Evolutionary conservation across 2,113 vertebrate species (phyloP).

Genomic region (Vulpes vulpes): DNA sequence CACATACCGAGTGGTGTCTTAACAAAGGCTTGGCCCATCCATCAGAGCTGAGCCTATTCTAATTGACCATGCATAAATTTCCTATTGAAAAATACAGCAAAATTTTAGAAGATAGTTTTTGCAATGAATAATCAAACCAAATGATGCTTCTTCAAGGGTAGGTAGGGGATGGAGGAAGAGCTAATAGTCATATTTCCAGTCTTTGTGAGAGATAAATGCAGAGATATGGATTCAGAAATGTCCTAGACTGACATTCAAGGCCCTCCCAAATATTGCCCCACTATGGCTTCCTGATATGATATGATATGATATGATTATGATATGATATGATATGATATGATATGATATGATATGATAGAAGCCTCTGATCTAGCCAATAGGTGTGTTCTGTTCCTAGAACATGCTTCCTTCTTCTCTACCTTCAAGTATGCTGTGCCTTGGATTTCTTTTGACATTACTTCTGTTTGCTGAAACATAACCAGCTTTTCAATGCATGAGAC

Average conservation of each 20-base stretch:
- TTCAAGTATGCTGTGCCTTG: background rate
- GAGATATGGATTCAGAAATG: background rate
- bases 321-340: background rate
- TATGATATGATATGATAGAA: background rate
- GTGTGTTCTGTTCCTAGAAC: background rate
- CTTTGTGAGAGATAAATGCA: background rate
- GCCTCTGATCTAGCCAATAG: no score
- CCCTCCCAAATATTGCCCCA: background rate
- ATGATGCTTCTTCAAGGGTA: background rate
- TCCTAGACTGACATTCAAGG: background rate
- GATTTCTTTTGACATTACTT: background rate
- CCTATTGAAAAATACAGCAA: slow-evolving; percentile 50
- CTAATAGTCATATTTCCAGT: background rate
- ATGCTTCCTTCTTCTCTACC: background rate
- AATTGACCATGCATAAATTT: slow-evolving; percentile 58
- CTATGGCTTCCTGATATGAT: background rate
- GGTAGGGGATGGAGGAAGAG: background rate
- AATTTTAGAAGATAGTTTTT: background rate
- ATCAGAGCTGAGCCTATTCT: slow-evolving; percentile 28
- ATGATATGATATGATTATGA: background rate
- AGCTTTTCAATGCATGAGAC: background rate
- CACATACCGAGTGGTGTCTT: background rate
- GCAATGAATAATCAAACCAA: slow-evolving; percentile 48
- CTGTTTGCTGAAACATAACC: background rate
- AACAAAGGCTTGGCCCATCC: slow-evolving; percentile 31